Base-by-base conservation (phyloP, 2,888 invertebrate genomes). In the Dasysyrphus tricinctus region DNA sequence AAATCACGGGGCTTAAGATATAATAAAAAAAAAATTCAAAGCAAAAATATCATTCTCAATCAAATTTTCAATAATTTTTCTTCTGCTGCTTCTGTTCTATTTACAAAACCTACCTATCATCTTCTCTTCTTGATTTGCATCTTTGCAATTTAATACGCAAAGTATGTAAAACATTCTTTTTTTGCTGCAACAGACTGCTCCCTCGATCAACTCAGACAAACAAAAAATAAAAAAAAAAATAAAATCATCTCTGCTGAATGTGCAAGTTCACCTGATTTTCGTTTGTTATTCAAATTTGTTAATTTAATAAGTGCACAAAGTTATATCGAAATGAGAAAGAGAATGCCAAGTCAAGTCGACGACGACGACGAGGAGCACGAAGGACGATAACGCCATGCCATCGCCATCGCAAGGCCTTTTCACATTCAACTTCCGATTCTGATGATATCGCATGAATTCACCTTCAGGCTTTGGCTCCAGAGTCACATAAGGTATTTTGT, bases 281-380 rank as follows among this genome's bases (percentile, higher is more conserved):
- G 75, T 84, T 84, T 83, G 74, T 75, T 70, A 80, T 84, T 80
- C 70, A 84, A 84, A 84, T 78, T 80, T 84, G 83, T 84, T 84
- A 84, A 84, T 84, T 84, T 84, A 80, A 84, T 84, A 84, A 84
- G 83, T 63, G 54, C 51, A 69, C 57, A 42, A 80, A 80, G 80
- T 83, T 67, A 74, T 78, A 81, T 70, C 47, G 70, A 80, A 76
- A 81, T 61, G 11, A 61, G 42, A 61, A 61, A 34, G 19, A 14
- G 63, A 37, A 39, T 74, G 12, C 51, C 37, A 77, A 69, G 76
- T 56, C 47, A 77, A 49, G 49, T 19, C 5, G 51, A 51, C 32
- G 16, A 34, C 16, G 3, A 51, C 5, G 51, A 51, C 32, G 16
- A 34, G 32, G 3, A 51, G 5, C 4, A 49, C 16, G 24, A 8